Evolutionary conservation across 2,113 vertebrate genomes (phyloP), one percentile per base, ranked within the genome.

Genomic region (Chaenogobius annularis): DNA sequence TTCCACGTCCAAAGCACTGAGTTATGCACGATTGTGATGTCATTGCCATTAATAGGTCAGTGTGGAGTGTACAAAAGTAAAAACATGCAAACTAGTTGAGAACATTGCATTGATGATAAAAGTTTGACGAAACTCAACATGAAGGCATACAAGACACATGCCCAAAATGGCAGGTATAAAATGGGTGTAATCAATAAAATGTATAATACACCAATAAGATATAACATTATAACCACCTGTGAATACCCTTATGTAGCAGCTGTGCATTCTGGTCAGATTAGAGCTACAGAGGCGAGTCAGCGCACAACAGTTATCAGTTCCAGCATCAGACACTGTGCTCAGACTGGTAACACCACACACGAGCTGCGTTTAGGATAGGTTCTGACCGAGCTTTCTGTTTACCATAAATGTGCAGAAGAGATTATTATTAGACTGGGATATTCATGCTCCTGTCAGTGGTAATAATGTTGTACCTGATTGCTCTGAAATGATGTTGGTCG

Each of bases 41-140:
- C n/a, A 55, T 0, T 22, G 56, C 52, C 17, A 7, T 44, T 63
- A 26, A 50, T 66, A 66, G 74, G 31, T 63, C 50, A 64, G 77
- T 72, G 72, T 70, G 26, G 47, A 64, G 69, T 74, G 55, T 75
- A 73, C 62, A 58, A 68, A 68, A 63, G 26, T 63, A 63, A 63
- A 63, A 75, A 43, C 83, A 78, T 84, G 79, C 84, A 78, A 70
- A 74, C 64, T 56, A 56, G 70, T n/a, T 26, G 75, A 72, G 75
- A 70, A 65, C 72, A 70, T 70, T 81, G 55, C 54, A 63, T 74
- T 66, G 73, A 46, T 83, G 22, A 19, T 58, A 44, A 19, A 22
- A 17, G 84, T 80, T 88, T 84, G 82, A 85, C 69, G 80, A 79
- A 75, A 73, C 74, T 73, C 63, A 79, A 82, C 70, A 79, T 63